Evolutionary conservation across 2,113 vertebrate genomes (phyloP), one percentile per base, ranked within the genome.

Genomic region (pig (Sus scrofa)): DNA sequence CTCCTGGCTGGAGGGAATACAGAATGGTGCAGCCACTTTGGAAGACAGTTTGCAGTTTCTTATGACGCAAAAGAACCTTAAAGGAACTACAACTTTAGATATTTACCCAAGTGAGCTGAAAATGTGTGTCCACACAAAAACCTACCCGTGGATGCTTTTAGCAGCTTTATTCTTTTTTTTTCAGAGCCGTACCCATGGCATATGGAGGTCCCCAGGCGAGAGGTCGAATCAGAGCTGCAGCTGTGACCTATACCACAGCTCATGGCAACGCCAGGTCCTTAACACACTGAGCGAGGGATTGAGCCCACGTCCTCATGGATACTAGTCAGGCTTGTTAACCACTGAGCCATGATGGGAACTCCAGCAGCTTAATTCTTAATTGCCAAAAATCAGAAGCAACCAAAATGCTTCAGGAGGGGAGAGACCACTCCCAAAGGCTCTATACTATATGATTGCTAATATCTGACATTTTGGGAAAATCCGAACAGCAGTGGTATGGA

Each of bases 21-120:
- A 20, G 20, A 32, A 26, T 2, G 27, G n/a, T 16, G 10, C 6
- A 0, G 60, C 15, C 4, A 9, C n/a, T 0, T 6, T 2, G 2
- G 34, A 75, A 30, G 56, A 18, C 44, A 11, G 19, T 14, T 2
- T 37, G 54, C 8, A 22, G 52, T 15, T 54, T n/a, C 54, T 34
- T 22, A n/a, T 52, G 60, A 60, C 58, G 87, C 19, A 24, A 30
- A 75, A 32, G 7, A 32, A 65, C 32, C 50, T 81, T 10, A 18
- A 1, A 39, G 50, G 52, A 39, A 34, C 18, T 4, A 16, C 7
- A 13, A 32, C 20, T 20, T 16, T 20, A 50, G 30, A 58, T 24
- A 56, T 18, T 16, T 24, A 50, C 30, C 26, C 34, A 58, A 20
- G 26, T 26, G 26, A 56, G 1, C 2, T 71, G 68, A 71, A 71